These are phyloP conservation scores for Catharus ustulatus DNA, from an alignment of 2,797 vertebrate species.

Conservation along the genomic window DNA sequence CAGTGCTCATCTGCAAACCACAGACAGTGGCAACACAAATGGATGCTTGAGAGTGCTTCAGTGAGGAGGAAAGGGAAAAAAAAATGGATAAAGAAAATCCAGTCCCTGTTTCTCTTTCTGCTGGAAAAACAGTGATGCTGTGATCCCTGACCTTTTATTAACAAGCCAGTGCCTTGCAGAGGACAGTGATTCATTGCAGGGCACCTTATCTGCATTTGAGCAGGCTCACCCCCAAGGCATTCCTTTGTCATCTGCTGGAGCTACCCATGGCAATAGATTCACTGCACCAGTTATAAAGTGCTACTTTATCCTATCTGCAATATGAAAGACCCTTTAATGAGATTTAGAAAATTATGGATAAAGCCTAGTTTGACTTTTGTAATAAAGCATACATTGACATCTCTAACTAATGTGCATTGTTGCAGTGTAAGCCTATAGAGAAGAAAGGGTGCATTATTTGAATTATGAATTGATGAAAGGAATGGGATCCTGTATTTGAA, in stretches of 20 bases:
- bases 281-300: constrained; percentile 24
- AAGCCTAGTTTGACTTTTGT: constrained; percentile 55
- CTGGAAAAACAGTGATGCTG: constrained; percentile 8
- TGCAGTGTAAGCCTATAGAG: constrained; percentile 8
- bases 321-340: constrained; percentile 72
- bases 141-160: constrained; percentile 65
- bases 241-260: constrained; percentile 31
- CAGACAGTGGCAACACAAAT: not conserved
- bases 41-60: not conserved
- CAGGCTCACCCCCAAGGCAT: constrained; percentile 32
- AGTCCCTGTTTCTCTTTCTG: not conserved
- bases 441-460: constrained; percentile 52
- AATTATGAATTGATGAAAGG: constrained; percentile 69
- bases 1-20: not conserved
- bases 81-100: not conserved
- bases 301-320: constrained; percentile 59
- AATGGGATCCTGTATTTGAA: constrained; percentile 53
- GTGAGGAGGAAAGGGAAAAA: not conserved
- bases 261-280: constrained; percentile 30
- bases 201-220: constrained; percentile 54
- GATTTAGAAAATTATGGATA: constrained; percentile 70
- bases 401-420: constrained; percentile 40
- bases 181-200: constrained; percentile 58
- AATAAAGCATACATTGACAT: constrained; percentile 49
- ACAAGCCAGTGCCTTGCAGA: constrained; percentile 29